phyloP scores from a whole-genome alignment of 2,113 vertebrate species.

The Indicator indicator region DNA sequence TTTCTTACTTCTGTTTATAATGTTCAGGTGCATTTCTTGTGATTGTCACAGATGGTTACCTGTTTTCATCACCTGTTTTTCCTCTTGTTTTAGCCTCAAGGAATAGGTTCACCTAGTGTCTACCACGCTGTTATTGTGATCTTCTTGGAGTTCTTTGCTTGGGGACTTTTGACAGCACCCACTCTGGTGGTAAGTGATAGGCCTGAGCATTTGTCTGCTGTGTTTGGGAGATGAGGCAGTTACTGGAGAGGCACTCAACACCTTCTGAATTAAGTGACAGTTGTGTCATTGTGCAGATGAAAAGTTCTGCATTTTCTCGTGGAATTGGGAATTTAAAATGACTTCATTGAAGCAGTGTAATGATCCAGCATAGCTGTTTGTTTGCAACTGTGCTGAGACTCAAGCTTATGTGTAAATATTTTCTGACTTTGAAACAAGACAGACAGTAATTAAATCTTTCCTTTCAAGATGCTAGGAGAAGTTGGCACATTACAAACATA shows the following conservation, averaged over 20 bases:
- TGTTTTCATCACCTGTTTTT: neutral
- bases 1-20: neutral
- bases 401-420: neutral
- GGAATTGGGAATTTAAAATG: neutral
- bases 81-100: slow-evolving; percentile 82
- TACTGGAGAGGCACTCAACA: neutral
- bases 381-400: neutral
- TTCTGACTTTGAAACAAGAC: neutral
- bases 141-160: slow-evolving; percentile 92
- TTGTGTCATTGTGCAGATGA: neutral
- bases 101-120: slow-evolving; percentile 90
- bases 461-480: neutral
- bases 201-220: accelerated
- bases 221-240: neutral
- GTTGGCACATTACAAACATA: neutral
- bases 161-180: slow-evolving; percentile 89
- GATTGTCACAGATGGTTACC: neutral
- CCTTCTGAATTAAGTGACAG: neutral
- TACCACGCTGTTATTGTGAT: slow-evolving; percentile 92
- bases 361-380: neutral
- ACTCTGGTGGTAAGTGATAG: slow-evolving; percentile 84
- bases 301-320: neutral
- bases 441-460: neutral
- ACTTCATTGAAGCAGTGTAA: neutral
- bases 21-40: neutral